Evolutionary conservation across 2,113 vertebrate species (phyloP), one percentile per base, ranked within the genome.

Genomic region (Dendrocopos noguchii): DNA sequence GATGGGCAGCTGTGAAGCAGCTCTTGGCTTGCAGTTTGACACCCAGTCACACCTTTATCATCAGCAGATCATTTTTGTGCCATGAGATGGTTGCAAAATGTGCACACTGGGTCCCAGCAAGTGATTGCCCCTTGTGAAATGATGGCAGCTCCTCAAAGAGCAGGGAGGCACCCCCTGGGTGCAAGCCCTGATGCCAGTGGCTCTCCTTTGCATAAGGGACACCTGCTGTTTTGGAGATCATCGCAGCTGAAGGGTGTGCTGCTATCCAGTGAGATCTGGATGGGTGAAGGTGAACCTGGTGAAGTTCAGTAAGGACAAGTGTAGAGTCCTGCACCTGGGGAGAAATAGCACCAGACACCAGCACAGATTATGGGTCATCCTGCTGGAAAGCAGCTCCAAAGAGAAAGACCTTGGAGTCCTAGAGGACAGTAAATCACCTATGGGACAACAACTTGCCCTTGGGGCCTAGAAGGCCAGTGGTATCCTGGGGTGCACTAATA

Each of bases 121-220:
- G 33, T 0, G 0, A 9, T 9, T 6, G 31, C 8, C 9, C 34
- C 64, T 31, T 12, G 6, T 4, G 4, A 83, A 67, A 64, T 4
- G 15, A 18, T 1, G 2, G 27, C 21, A 78, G 28, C 6, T 75
- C 36, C 34, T 36, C 24, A 34, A 56, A 21, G 64, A 36, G 18
- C 29, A 56, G 6, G 9, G 39, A 55, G 10, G 4, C 29, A 65
- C 31, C 66, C 19, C 13, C 12, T 7, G 44, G 18, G 31, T 12
- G 17, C n/a, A 29, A 80, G 12, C 47, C 33, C 12, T 46, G 29
- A 27, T 50, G 17, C 4, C 71, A 1, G 0, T 19, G 39, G 25
- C n/a, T 90, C 6, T 5, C 7, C 21, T 57, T 17, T 22, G 2
- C 22, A 2, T 2, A 12, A 89, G 24, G 44, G 27, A 20, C n/a